Percentiles rank a stretch among this genome's conserved stretches.
These are phyloP conservation scores for Himalopsyche japonica DNA, from an alignment of 2,888 invertebrate genomes.

Conservation along the genomic window DNA sequence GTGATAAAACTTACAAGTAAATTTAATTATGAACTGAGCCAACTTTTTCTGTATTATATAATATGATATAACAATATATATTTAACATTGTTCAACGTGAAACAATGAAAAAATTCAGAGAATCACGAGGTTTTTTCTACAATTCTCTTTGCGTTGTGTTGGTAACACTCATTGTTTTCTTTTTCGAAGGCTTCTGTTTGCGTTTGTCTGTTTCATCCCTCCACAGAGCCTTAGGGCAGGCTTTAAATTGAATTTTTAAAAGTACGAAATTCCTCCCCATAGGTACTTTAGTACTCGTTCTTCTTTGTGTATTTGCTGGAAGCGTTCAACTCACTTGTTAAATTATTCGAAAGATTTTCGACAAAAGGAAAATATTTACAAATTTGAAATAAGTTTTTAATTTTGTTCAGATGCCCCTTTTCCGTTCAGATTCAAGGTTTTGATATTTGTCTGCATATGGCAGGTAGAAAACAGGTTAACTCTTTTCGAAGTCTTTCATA, in stretches of 20 bases:
- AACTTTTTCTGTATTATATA: too few species aligned
- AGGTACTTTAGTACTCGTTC: not conserved
- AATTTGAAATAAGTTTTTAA: slow-evolving; percentile 7
- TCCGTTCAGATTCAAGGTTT: not conserved
- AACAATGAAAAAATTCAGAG: not conserved
- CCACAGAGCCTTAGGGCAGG: not conserved
- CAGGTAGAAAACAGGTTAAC: not conserved
- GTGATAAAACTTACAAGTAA: too few species aligned
- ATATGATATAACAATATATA: too few species aligned
- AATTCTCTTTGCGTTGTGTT: not conserved
- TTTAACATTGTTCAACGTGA: too few species aligned
- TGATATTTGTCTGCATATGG: not conserved
- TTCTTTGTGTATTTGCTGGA: not conserved
- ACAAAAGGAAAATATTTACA: not conserved
- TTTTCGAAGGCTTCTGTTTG: not conserved
- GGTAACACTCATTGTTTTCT: not conserved
- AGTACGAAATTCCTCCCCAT: not conserved
- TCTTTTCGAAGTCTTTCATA: not conserved
- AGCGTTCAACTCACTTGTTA: not conserved
- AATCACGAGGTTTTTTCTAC: not conserved
- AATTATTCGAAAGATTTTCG: not conserved
- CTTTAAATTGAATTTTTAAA: slow-evolving; percentile 23
- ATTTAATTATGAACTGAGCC: too few species aligned
- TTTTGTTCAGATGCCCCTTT: not conserved
- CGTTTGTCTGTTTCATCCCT: not conserved